Percentiles rank a stretch among this genome's conserved stretches.
These are phyloP conservation scores for Anas platyrhynchos DNA, from an alignment of 2,113 vertebrate species.

Conservation along the genomic window DNA sequence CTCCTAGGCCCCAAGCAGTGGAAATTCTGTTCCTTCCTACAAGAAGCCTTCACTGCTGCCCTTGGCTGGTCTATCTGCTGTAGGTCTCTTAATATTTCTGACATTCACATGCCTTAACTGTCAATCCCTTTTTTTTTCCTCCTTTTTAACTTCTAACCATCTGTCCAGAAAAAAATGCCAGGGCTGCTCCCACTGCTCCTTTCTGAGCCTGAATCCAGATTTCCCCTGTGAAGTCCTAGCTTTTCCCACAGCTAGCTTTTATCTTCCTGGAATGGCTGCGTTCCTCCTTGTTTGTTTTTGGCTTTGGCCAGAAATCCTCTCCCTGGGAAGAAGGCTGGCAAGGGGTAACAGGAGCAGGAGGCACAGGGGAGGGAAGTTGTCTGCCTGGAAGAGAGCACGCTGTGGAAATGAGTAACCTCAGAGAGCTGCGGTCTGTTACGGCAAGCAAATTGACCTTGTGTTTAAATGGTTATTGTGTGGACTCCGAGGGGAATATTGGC, in stretches of 20 bases:
- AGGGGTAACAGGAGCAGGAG: not conserved
- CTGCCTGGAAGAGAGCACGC: not conserved
- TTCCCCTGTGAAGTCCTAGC: not conserved
- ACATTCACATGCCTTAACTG: not conserved
- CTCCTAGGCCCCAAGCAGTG: not conserved
- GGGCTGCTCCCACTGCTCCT: not conserved
- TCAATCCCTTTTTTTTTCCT: not conserved
- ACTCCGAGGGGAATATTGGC: not conserved
- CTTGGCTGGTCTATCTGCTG: not conserved
- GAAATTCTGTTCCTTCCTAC: not conserved
- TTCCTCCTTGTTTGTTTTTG: not conserved
- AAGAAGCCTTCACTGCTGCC: not conserved
- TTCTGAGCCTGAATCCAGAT: not conserved
- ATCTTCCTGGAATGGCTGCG: not conserved
- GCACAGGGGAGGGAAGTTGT: not conserved
- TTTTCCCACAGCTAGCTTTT: constrained; percentile 17
- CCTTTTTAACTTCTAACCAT: not conserved
- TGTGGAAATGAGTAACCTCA: not conserved
- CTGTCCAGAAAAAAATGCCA: not conserved
- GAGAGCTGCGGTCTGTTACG: accelerated
- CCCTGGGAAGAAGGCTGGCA: too few species aligned
- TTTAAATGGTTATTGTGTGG: not conserved
- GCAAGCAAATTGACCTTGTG: not conserved
- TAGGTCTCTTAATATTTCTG: not conserved
- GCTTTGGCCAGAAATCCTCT: not conserved